Base-by-base conservation (phyloP, 1,140 invertebrate genomes). In the Lethrus apterus region DNA sequence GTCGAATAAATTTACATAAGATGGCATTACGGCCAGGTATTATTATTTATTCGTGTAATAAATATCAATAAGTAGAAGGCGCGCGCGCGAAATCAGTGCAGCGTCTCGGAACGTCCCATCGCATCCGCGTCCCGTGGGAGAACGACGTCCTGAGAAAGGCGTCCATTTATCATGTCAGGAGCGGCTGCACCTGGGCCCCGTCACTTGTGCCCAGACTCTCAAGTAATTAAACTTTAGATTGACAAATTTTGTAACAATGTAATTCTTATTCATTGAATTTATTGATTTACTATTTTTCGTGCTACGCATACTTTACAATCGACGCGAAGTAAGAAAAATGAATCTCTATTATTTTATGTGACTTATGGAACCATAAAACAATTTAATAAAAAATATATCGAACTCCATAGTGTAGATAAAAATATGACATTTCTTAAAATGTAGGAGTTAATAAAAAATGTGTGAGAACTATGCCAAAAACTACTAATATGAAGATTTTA, bases 201-300 rank as follows among this genome's bases (percentile, higher is more conserved):
- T 17, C 1, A 14, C n/a, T 33, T 4, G 31, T 17, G 31, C 31
- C 13, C 11, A 33, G 31, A 33, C 18, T 33, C 31, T 33, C 31
- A 33, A 33, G 4, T 33, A 33, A 33, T 33, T 33, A 33, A 33
- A 33, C 31, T 33, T 33, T 33, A 33, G 31, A 33, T 33, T 33
- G 31, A 33, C 31, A 33, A 33, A 33, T 33, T 33, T 33, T 33
- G 13, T 17, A 11, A 17, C 13, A 17, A 8, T 9, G 31, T 13
- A 33, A 33, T 33, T 33, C 18, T 33, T 33, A 33, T 33, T 33
- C 31, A 33, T 33, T 33, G 31, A 33, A 11, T 33, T 33, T 33
- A 14, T 30, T 13, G 29, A 30, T 30, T 30, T 30, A 8, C 29
- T 2, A 33, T 13, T 2, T 33, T n/a, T n/a, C n/a, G n/a, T n/a